Base-by-base conservation (phyloP, 2,888 invertebrate species). In the Synergus japonicus region DNA sequence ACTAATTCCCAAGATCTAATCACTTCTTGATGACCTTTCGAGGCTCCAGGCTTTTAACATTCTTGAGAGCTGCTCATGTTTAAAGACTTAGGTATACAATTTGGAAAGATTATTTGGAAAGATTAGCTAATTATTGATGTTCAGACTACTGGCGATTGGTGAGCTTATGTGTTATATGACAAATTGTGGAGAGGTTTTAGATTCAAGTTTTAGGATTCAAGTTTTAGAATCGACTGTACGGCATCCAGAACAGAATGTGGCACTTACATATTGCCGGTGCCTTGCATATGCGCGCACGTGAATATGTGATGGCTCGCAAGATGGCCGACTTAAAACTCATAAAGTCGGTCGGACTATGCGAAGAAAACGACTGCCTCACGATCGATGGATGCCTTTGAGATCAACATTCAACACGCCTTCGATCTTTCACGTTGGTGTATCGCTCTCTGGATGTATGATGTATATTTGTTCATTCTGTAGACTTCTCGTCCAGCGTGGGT, bases 291-390 rank as follows among this genome's bases (percentile, higher is more conserved):
- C 86, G 89, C 87, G 87, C 88, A 88, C 86, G 89, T 89, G 90
- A 90, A 90, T 90, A 89, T 88, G 88, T 85, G 90, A 90, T 91
- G 89, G 89, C 87, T 90, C 83, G 87, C 90, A 91, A 92, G 89
- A 92, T 92, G 91, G 91, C 92, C 89, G 91, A 89, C 91, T 91
- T 90, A 90, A 90, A 91, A 91, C 88, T 91, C 91, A 90, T 91
- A 91, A 91, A 91, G 88, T 91, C 87, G 87, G 86, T 86, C 87
- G 88, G 87, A 82, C 85, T 78, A 83, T 73, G 80, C 81, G 83
- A 78, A 78, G 77, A 64, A 80, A 84, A 83, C 82, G 86, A 83
- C 85, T 85, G 85, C 81, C 84, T 82, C 81, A 84, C 89, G 89
- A 89, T 89, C 89, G 89, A 89, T 89, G 88, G 86, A 87, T 87